Evolutionary conservation across 2,113 vertebrate genomes (phyloP), one percentile per base, ranked within the genome.

Genomic region (Ammospiza caudacuta): DNA sequence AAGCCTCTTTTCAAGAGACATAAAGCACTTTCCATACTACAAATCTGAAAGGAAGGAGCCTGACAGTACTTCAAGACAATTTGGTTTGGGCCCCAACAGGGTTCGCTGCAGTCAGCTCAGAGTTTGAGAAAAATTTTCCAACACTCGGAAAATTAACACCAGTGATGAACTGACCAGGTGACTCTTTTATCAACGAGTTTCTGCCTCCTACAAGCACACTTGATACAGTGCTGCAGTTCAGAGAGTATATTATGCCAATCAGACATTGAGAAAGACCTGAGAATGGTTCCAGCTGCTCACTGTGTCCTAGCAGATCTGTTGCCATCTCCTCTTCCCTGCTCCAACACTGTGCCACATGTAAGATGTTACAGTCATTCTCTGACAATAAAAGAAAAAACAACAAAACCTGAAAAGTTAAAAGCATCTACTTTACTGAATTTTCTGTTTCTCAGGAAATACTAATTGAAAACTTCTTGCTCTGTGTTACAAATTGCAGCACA

Each of bases 391-490:
- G 16, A 17, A 37, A 59, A 74, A 74, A 35, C 23, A 43, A 41
- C 33, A 59, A 61, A 70, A 27, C 8, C 6, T 3, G 22, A 68
- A 74, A 76, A 64, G n/a, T 66, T 83, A 74, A 87, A 91, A 93
- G 51, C 51, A 70, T 35, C 12, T 51, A 66, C 72, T 74, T 79
- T 6, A 54, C 43, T 69, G 76, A 61, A 72, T 57, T 68, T 59
- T 33, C 44, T 79, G 0, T 77, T 95, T 69, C 44, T 79, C 47
- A 43, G 55, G 69, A 90, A 81, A 94, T 12, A 79, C 27, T 80
- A 85, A 93, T 43, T 79, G 81, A 94, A 94, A 89, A 62, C 76
- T 64, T 80, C 73, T 76, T 90, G 37, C 85, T 74, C 76, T 39
- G 31, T 21, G 29, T 82, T 69, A 84, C 66, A 92, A 94, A 92